These are phyloP conservation scores for Monodelphis domestica DNA, from an alignment of 2,797 vertebrate genomes.

Conservation along the genomic window DNA sequence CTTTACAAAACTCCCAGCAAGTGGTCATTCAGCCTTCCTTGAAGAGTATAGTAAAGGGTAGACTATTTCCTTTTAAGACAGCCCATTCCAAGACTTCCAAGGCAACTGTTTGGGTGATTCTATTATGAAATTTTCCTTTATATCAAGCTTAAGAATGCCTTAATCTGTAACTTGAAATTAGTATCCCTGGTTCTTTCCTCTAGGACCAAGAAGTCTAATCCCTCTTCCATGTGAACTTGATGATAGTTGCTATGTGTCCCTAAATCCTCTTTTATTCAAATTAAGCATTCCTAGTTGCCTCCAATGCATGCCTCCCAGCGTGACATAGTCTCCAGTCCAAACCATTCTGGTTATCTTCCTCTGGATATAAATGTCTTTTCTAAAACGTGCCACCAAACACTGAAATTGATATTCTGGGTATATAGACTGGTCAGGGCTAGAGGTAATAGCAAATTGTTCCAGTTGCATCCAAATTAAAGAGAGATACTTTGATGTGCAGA, in stretches of 20 bases:
- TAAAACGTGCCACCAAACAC: not conserved
- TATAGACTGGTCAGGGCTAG: not conserved
- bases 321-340: not conserved
- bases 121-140: not conserved
- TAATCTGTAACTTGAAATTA: not conserved
- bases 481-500: not conserved
- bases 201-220: not conserved
- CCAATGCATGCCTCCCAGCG: not conserved
- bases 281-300: not conserved
- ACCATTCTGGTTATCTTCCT: not conserved
- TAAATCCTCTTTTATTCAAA: not conserved
- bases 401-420: not conserved
- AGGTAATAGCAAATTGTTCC: not conserved
- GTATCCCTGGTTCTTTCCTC: not conserved
- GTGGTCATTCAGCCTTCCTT: no score
- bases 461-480: not conserved
- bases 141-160: not conserved
- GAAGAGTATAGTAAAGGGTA: no score
- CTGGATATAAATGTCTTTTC: not conserved
- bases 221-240: not conserved
- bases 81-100: not conserved
- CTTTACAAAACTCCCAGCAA: not conserved
- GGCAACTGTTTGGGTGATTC: not conserved
- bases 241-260: not conserved
- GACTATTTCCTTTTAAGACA: no score